A percentile compares a stretch with the other conserved stretches of the same genome.
Conservation (phyloP, 2,797 vertebrate genomes). For the Tokudaia tokunoshimensis region DNA sequence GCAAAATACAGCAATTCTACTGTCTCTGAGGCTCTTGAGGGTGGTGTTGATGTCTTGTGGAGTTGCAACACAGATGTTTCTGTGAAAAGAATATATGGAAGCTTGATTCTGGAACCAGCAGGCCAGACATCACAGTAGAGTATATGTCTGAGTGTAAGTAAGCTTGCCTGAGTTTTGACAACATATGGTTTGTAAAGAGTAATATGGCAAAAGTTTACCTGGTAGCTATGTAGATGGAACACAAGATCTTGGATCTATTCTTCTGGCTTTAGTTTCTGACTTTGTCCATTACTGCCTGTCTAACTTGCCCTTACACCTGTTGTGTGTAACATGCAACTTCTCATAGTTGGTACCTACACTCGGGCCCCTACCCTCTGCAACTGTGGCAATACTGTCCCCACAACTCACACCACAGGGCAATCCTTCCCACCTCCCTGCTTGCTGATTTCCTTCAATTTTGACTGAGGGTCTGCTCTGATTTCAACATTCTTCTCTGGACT, state of each 20-base stretch:
- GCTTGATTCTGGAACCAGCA: too few species aligned
- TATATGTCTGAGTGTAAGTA: not conserved
- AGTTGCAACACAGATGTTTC: not conserved
- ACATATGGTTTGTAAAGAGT: not conserved
- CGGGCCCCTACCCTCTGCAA: not conserved
- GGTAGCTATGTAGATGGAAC: not conserved
- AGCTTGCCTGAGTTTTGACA: not conserved
- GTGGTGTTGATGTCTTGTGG: rapidly evolving
- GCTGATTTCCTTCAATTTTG: not conserved
- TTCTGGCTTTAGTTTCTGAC: not conserved
- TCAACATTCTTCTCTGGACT: not conserved
- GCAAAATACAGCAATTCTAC: not conserved
- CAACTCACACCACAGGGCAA: not conserved
- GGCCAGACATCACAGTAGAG: not conserved
- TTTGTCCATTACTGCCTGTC: not conserved
- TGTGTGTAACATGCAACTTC: rapidly evolving
- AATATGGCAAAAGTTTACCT: rapidly evolving
- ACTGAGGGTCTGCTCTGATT: not conserved
- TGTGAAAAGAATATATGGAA: not conserved
- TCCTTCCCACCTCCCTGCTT: not conserved
- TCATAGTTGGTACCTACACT: rapidly evolving
- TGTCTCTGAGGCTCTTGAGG: not conserved
- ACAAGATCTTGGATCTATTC: not conserved
- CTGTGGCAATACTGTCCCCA: not conserved
- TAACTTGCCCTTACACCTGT: not conserved